These are phyloP conservation scores for Danio choprae DNA, from an alignment of 2,797 vertebrate genomes.

Conservation along the genomic window DNA sequence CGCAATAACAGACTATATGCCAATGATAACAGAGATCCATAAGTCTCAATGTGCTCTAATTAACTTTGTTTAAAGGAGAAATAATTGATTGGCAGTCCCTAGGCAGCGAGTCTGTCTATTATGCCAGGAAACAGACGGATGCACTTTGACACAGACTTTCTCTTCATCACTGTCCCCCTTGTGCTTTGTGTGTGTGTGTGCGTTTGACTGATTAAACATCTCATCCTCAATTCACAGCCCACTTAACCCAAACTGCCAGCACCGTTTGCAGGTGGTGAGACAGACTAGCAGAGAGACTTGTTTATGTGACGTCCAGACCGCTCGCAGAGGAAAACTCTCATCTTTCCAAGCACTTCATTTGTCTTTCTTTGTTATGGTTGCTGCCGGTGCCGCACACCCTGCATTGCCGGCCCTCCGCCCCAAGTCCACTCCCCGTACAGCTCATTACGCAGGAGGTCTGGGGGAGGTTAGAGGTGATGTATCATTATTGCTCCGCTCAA, in stretches of 20 bases:
- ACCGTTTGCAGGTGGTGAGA: conserved; percentile 56
- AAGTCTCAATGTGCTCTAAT: conserved; percentile 9
- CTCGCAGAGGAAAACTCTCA: conserved; percentile 52
- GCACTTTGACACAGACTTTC: conserved; percentile 61
- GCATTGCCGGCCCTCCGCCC: conserved; percentile 23
- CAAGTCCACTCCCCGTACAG: conserved; percentile 61
- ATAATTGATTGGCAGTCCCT: conserved; percentile 31
- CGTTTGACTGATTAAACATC: conserved; percentile 61
- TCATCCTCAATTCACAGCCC: conserved; percentile 58
- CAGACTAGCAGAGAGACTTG: conserved; percentile 56
- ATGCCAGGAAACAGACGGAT: conserved; percentile 10
- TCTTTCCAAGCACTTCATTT: conserved; percentile 62
- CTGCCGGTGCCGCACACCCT: conserved; percentile 34
- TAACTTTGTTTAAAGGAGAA: conserved; percentile 32
- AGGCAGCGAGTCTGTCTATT: conserved; percentile 43
- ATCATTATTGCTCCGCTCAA: conserved; percentile 57
- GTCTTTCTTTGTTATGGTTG: conserved; percentile 59
- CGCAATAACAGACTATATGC: conserved; percentile 55
- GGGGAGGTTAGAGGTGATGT: conserved; percentile 61
- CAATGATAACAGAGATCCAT: conserved; percentile 28
- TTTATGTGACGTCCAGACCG: conserved; percentile 56
- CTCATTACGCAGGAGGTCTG: conserved; percentile 76
- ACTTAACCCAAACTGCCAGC: conserved; percentile 57
- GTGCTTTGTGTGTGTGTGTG: conserved; percentile 33
- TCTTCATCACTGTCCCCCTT: conserved; percentile 44